phyloP scores from a whole-genome alignment of 2,888 invertebrate genomes.

The Omphaloscelis lunosa region DNA sequence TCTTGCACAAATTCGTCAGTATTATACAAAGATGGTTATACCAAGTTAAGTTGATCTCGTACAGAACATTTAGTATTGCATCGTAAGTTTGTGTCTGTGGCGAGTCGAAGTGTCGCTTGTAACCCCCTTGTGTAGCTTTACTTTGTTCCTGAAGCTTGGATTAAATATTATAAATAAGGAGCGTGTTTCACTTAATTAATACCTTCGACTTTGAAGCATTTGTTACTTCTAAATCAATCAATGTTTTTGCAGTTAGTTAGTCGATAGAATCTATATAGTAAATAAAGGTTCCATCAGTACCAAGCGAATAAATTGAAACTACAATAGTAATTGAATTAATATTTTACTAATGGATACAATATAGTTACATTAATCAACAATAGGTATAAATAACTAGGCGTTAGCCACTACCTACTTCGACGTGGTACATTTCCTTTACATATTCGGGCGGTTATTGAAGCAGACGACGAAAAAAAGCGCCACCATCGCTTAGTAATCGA shows the following conservation, averaged over 20 bases:
- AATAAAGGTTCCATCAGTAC: slow-evolving; percentile 6
- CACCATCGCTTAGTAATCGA: slow-evolving; percentile 15
- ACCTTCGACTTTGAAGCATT: neutral
- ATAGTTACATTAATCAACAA: slow-evolving; percentile 88
- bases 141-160: slow-evolving; percentile 87
- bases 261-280: neutral
- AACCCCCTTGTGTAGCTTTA: slow-evolving; percentile 82
- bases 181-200: slow-evolving; percentile 66
- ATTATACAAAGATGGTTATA: neutral
- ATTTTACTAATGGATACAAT: slow-evolving; percentile 89
- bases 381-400: slow-evolving; percentile 86
- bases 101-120: slow-evolving; percentile 54
- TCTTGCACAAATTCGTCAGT: slow-evolving; percentile 11
- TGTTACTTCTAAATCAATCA: neutral
- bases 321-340: slow-evolving; percentile 74
- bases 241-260: neutral
- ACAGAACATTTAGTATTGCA: slow-evolving; percentile 28
- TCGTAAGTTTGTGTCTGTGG: slow-evolving; percentile 54
- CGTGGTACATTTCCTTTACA: slow-evolving; percentile 64
- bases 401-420: slow-evolving; percentile 77
- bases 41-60: slow-evolving; percentile 26
- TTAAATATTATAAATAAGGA: slow-evolving; percentile 80
- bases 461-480: slow-evolving; percentile 6
- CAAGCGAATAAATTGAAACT: slow-evolving; percentile 61
- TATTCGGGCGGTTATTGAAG: slow-evolving; percentile 33